Evolutionary conservation across 2,113 vertebrate species (phyloP), one percentile per base, ranked within the genome.

Genomic region (Sclerurus mexicanus): DNA sequence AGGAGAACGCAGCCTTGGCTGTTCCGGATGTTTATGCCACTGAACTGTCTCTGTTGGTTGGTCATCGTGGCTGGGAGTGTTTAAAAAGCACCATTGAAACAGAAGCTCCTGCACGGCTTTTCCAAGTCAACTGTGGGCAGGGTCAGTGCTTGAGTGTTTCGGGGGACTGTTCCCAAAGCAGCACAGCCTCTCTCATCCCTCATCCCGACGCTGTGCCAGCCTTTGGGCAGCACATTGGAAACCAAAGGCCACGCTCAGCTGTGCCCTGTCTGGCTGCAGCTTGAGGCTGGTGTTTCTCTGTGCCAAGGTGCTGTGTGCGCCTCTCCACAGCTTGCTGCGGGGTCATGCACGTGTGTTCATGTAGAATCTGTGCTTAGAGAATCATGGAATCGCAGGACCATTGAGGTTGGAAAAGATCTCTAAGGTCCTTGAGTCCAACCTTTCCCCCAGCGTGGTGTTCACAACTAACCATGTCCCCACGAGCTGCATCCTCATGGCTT

Each of bases 251-350:
- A 6, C 11, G 5, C 39, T 44, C 31, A 28, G 15, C 35, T 6
- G n/a, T 56, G 23, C 49, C 47, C 13, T 33, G 30, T 6, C 33
- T 40, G 55, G 12, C 20, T 37, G 12, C 39, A 31, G 40, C 40
- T 15, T 42, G 14, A 42, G 40, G 15, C 40, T 30, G 37, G 19
- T 39, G 46, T 24, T 55, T 35, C 69, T 49, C 44, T 18, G 24
- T 3, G 14, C 46, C 31, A 28, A 24, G 31, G 49, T 10, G 15
- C 55, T 68, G 67, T 62, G 31, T 21, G 4, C 23, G 20, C 17
- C 1, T 44, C 31, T 47, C 24, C 69, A 16, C 0, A 1, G n/a
- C 49, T 35, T 23, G 8, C 58, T 19, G 3, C 33, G 25, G 17
- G 31, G 30, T 12, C 47, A 6, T 28, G 52, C 31, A 5, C 9